Base-by-base conservation (phyloP, 2,888 invertebrate genomes). In the Andrena minutula region DNA sequence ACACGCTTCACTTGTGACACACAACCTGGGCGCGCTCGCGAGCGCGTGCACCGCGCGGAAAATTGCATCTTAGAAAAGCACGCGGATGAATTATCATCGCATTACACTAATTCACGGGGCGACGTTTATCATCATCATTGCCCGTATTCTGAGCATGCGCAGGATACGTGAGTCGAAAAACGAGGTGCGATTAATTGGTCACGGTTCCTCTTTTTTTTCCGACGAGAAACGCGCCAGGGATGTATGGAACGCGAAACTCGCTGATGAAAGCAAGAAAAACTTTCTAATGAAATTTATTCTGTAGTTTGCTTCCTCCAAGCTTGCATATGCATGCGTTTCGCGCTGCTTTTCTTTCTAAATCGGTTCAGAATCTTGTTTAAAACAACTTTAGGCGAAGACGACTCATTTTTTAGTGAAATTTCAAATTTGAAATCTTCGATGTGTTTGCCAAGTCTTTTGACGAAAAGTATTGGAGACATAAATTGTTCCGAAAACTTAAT, bases 61-160 rank as follows among this genome's bases (percentile, higher is more conserved):
- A 82, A 82, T 82, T 82, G 70, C 70, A 70, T 66, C 75, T 82
- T 75, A 66, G 75, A 75, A 75, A 70, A 79, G 70, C 75, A 82
- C 53, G 75, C 70, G 65, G 75, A 71, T 82, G 80, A 82, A 75
- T 82, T 82, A 80, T 80, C 69, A 80, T 75, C 65, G 61, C 49
- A 49, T 82, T 80, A 75, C 20, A 65, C 51, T 53, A 65, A 75
- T 75, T 81, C 70, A 41, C 49, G 23, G 58, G 64, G 41, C 53
- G 32, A 49, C 66, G 61, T 65, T 73, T 49, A 51, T 12, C 51
- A 23, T 28, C 10, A 28, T 23, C n/a, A 63, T 35, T 20, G 23
- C 5, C 32, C 49, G n/a, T 7, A 41, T 56, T 65, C 28, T 3
- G 3, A 56, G 7, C 26, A 16, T 73, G 20, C 8, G 28, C 26